phyloP scores from a whole-genome alignment of 2,113 vertebrate species.

The mouse (Mus musculus) region GRCm39 chr10:12652001-12652500 shows the following conservation, averaged over 20 bases:
- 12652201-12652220: not conserved
- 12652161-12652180: not conserved
- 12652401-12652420: not conserved
- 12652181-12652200: not conserved
- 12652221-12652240: not conserved
- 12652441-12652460: not conserved
- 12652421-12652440: not conserved
- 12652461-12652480: not conserved
- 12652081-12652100: not conserved
- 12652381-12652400: not conserved
- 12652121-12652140: not conserved
- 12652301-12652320: not conserved
- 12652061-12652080: too few species aligned
- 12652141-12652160: not conserved
- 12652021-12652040: not conserved
- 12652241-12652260: not conserved
- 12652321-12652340: not conserved
- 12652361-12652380: not conserved
- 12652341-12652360: not conserved
- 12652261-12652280: not conserved
- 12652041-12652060: not conserved
- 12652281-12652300: not conserved
- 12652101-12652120: not conserved
- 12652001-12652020: too few species aligned
- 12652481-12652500: rapidly evolving